Evolutionary conservation across 1,140 invertebrate genomes (phyloP).

Genomic region (Potamilus streckersoni): DNA sequence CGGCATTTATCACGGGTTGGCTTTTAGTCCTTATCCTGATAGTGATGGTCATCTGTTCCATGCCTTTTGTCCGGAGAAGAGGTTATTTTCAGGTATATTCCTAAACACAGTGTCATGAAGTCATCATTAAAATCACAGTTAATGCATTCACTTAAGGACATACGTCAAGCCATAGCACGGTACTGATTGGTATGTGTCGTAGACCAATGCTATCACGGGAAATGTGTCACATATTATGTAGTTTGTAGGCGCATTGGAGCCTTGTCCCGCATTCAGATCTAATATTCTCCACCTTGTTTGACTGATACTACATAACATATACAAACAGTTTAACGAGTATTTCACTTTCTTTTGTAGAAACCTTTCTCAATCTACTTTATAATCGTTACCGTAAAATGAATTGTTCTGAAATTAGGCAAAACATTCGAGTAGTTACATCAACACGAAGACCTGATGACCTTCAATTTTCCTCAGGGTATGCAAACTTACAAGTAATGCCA

Average conservation of each 20-base stretch:
- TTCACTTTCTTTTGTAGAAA: neutral
- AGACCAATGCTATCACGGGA: neutral
- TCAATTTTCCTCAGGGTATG: too few relatives aligned
- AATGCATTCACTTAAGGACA: neutral
- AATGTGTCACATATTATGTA: neutral
- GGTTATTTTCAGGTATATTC: slow-evolving; percentile 89
- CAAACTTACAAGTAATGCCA: too few relatives aligned
- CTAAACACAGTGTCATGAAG: neutral
- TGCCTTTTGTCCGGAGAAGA: slow-evolving; percentile 86
- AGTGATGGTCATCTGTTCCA: slow-evolving; percentile 86
- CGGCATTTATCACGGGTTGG: slow-evolving; percentile 78
- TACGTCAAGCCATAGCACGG: neutral
- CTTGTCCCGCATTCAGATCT: too few relatives aligned
- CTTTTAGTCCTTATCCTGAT: slow-evolving; percentile 79
- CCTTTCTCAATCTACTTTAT: neutral
- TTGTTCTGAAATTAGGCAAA: too few relatives aligned
- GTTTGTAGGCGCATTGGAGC: neutral
- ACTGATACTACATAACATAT: too few relatives aligned
- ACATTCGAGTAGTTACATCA: too few relatives aligned
- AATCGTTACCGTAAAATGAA: too few relatives aligned
- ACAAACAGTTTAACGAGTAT: neutral
- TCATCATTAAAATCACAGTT: neutral
- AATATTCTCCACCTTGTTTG: too few relatives aligned
- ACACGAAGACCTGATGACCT: too few relatives aligned
- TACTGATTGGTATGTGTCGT: neutral